Conservation (phyloP, 1,140 invertebrate species). For the Zaprionus capensis region DNA sequence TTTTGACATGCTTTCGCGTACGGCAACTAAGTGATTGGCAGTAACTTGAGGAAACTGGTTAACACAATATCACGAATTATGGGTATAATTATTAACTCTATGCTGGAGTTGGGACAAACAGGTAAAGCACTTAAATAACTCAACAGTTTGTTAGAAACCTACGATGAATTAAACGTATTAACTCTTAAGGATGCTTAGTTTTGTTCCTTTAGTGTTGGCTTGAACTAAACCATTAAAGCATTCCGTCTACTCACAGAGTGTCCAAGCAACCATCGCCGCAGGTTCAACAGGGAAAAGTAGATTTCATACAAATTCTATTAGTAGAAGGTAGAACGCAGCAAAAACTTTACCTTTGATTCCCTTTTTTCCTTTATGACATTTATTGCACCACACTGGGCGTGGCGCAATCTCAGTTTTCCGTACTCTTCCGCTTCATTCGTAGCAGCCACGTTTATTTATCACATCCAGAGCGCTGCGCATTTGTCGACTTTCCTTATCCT, state of each 20-base stretch:
- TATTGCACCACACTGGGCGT: slow-evolving; percentile 35
- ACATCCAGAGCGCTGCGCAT: slow-evolving; percentile 55
- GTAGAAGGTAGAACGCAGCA: slow-evolving; percentile 24
- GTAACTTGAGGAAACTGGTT: not conserved
- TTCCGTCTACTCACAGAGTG: too few relatives aligned
- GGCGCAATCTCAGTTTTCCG: not conserved
- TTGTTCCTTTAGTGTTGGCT: too few relatives aligned
- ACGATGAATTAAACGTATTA: too few relatives aligned
- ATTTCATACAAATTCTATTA: not conserved
- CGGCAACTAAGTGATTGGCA: slow-evolving; percentile 39
- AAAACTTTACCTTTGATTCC: slow-evolving; percentile 56
- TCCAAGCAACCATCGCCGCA: not conserved
- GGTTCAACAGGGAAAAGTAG: too few relatives aligned
- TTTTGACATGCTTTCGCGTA: slow-evolving; percentile 32
- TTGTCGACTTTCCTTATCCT: slow-evolving; percentile 72
- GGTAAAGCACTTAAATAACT: not conserved
- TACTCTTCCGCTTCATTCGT: slow-evolving; percentile 3
- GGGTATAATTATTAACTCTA: not conserved
- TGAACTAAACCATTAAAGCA: not conserved
- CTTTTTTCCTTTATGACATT: slow-evolving; percentile 51
- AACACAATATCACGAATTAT: not conserved
- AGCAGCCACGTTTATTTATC: slow-evolving; percentile 62
- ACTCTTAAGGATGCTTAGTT: too few relatives aligned
- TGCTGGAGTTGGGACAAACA: not conserved
- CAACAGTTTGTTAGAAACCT: too few relatives aligned